These are phyloP conservation scores for Tortricodes alternella DNA, from an alignment of 2,888 invertebrate species.

Conservation along the genomic window DNA sequence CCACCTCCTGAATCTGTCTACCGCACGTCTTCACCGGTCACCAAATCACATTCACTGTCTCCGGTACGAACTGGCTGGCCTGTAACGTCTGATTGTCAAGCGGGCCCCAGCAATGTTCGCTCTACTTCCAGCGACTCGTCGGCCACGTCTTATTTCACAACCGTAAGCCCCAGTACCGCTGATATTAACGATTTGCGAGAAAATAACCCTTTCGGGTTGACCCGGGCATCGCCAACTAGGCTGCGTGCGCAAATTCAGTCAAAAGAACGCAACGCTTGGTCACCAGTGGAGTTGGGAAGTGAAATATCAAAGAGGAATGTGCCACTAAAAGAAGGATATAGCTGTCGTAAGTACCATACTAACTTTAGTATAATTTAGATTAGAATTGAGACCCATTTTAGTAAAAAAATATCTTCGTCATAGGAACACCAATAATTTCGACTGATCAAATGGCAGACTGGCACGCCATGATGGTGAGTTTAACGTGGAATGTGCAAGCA, in stretches of 20 bases:
- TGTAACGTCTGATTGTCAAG: too few species aligned
- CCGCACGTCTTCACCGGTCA: too few species aligned
- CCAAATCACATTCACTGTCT: too few species aligned
- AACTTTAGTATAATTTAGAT: too few species aligned
- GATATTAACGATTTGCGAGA: conserved; percentile 26
- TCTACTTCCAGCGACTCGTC: not conserved
- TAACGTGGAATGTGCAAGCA: conserved; percentile 72
- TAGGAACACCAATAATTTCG: conserved; percentile 58
- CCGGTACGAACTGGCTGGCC: too few species aligned
- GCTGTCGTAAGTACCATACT: not conserved
- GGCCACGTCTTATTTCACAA: conserved; percentile 35
- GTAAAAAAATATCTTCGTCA: not conserved
- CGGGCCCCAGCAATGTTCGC: too few species aligned
- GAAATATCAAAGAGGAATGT: not conserved
- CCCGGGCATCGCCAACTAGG: conserved; percentile 42
- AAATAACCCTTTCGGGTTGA: conserved; percentile 27
- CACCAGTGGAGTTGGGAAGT: not conserved
- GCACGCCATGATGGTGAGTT: conserved; percentile 71
- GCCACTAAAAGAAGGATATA: not conserved
- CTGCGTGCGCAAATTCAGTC: conserved; percentile 32
- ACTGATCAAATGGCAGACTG: conserved; percentile 69
- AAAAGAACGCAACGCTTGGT: not conserved
- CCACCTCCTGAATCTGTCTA: not conserved
- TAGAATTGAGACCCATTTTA: too few species aligned
- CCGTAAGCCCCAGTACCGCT: conserved; percentile 32